phyloP scores from a whole-genome alignment of 2,797 vertebrate genomes.

The Selene dorsalis region DNA sequence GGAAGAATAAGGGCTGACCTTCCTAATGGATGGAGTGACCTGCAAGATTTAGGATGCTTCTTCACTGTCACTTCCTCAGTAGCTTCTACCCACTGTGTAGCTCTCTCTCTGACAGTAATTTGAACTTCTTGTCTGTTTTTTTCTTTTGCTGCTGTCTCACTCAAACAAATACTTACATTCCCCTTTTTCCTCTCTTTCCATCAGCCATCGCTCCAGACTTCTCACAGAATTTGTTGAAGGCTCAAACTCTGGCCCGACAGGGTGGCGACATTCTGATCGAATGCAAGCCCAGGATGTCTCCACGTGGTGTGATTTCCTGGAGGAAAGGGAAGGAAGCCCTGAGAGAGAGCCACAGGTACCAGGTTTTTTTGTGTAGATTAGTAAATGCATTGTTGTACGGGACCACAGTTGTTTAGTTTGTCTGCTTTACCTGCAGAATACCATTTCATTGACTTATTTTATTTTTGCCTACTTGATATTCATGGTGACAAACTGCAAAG shows the following conservation, averaged over 20 bases:
- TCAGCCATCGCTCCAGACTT: conserved; percentile 94
- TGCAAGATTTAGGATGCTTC: conserved; percentile 47
- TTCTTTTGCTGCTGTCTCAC: conserved; percentile 8
- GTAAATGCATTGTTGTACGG: conserved; percentile 5
- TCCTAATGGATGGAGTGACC: conserved; percentile 71
- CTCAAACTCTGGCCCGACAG: conserved; percentile 91
- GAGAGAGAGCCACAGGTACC: conserved; percentile 93
- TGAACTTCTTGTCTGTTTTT: conserved; percentile 22
- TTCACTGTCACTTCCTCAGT: conserved; percentile 27
- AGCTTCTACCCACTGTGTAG: conserved; percentile 10
- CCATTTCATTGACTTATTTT: conserved; percentile 60
- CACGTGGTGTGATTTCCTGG: conserved; percentile 93
- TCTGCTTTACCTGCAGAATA: conserved; percentile 39
- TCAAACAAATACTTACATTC: conserved; percentile 12
- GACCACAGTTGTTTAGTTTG: conserved; percentile 43
- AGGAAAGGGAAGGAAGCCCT: conserved; percentile 92
- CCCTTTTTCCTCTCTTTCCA: conserved; percentile 41
- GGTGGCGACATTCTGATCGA: conserved; percentile 94
- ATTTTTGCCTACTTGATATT: conserved; percentile 66
- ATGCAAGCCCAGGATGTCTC: conserved; percentile 95
- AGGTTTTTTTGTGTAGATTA: conserved; percentile 38
- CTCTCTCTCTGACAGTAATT: conserved; percentile 33
- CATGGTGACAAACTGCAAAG: conserved; percentile 68
- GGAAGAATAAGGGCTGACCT: conserved; percentile 56
- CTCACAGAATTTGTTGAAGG: conserved; percentile 91